phyloP scores from a whole-genome alignment of 37 sponge, comb jelly and placozoan species.

The Haliclona indistincta region DNA sequence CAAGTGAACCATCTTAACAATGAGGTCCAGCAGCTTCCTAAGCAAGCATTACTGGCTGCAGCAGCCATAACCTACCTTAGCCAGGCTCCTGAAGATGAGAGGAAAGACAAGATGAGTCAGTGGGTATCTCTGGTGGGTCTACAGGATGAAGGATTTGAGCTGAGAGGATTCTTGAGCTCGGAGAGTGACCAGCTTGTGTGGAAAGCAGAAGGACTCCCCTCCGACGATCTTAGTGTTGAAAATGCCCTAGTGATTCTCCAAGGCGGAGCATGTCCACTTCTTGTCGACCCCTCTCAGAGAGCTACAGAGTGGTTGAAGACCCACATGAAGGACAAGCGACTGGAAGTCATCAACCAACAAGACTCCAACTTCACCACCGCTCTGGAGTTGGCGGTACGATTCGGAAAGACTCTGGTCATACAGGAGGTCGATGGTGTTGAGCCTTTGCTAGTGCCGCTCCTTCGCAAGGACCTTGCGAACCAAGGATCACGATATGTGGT shows the following conservation, averaged over 20 bases:
- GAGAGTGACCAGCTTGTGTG: slow-evolving; percentile 91
- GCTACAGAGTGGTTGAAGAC: slow-evolving; percentile 92
- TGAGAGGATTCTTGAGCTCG: slow-evolving; percentile 79
- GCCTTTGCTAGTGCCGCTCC: slow-evolving; percentile 87
- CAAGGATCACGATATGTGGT: slow-evolving; percentile 90
- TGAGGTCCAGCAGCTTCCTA: slow-evolving; percentile 82
- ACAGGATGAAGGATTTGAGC: slow-evolving; percentile 70
- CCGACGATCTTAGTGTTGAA: slow-evolving; percentile 90
- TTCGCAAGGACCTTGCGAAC: slow-evolving; percentile 82
- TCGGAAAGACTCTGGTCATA: slow-evolving; percentile 95
- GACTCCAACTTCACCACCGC: slow-evolving; percentile 91
- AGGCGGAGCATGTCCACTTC: slow-evolving; percentile 70
- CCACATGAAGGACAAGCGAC: slow-evolving; percentile 72
- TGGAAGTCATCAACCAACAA: slow-evolving; percentile 91
- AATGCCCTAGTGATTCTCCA: slow-evolving; percentile 87
- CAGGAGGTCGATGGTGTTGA: slow-evolving; percentile 97
- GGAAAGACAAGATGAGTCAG: slow-evolving; percentile 32
- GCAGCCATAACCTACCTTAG: slow-evolving; percentile 88
- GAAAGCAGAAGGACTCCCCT: slow-evolving; percentile 95
- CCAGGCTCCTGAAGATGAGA: slow-evolving; percentile 72
- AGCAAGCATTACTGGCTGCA: slow-evolving; percentile 71
- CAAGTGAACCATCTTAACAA: slow-evolving; percentile 69
- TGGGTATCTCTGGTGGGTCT: slow-evolving; percentile 55
- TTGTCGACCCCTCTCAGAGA: slow-evolving; percentile 89
- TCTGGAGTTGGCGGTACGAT: slow-evolving; percentile 94